A percentile compares a stretch with the other conserved stretches of the same genome.
Evolutionary conservation across 2,797 vertebrate genomes (phyloP).

Genomic region (Muscicapa comitata): DNA sequence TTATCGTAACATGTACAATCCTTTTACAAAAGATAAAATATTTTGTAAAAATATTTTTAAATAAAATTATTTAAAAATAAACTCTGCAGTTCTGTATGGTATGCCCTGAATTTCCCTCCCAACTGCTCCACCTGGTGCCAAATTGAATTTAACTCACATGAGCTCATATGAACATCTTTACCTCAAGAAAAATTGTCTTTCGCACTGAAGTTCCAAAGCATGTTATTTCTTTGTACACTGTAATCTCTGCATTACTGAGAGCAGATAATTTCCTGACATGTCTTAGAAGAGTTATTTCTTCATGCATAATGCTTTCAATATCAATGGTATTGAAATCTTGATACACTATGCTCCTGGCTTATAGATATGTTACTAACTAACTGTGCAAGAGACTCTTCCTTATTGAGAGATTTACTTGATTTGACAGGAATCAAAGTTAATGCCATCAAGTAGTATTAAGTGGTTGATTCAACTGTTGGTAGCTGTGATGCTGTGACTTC

Average conservation of each 20-base stretch:
- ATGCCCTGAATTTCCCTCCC: neutral
- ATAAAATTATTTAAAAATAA: neutral
- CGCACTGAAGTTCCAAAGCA: conserved; percentile 1
- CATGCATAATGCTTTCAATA: conserved; percentile 58
- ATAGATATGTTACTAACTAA: conserved; percentile 3
- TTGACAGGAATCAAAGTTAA: neutral
- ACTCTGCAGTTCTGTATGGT: neutral
- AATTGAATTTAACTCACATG: neutral
- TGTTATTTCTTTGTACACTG: neutral
- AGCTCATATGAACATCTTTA: neutral
- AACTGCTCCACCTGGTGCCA: neutral
- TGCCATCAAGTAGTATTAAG: neutral
- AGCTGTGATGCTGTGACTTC: neutral
- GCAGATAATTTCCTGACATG: conserved; percentile 53
- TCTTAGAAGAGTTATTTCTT: conserved; percentile 27
- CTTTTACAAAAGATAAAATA: neutral
- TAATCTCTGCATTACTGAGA: conserved; percentile 57
- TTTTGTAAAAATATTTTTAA: no score
- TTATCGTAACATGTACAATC: rapidly evolving
- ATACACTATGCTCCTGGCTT: conserved; percentile 51
- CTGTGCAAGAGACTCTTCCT: conserved; percentile 6
- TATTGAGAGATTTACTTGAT: conserved; percentile 19
- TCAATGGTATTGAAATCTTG: conserved; percentile 34
- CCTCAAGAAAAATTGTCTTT: conserved; percentile 2
- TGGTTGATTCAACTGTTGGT: neutral